Base-by-base conservation (phyloP, 2,113 vertebrate species). In the Opisthocomus hoazin region DNA sequence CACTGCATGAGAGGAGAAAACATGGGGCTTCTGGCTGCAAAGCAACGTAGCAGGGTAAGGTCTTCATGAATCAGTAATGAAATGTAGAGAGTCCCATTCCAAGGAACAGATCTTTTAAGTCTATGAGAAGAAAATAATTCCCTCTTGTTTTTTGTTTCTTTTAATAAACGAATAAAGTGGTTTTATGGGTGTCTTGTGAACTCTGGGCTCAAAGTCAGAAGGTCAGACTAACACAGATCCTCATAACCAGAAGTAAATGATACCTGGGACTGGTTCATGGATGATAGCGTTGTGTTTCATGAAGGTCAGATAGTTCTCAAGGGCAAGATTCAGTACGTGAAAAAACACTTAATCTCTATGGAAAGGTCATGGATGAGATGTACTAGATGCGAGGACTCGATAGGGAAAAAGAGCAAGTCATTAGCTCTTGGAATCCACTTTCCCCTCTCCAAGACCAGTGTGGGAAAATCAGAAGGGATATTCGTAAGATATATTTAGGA, bases 51-150 rank as follows among this genome's bases (percentile, higher is more conserved):
- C 61, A 60, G 57, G 64, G 16, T 69, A 88, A 61, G 63, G 56
- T 86, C 37, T 83, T 95, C 37, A 71, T 81, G 87, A 96, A 92
- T 93, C 61, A 69, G 57, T 93, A 90, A 91, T 68, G 77, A 91
- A 88, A 73, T 73, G 24, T 32, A 58, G 73, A 5, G 65, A 91
- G 64, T 92, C 46, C 77, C 48, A 60, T 86, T 92, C 79, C 68
- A 87, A 92, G 90, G 80, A 87, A 50, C 48, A 50, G 29, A 73
- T 87, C 69, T 89, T 89, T 68, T 64, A 75, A 41, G 57, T 76
- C 26, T 81, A 0, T 36, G 36, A 87, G 80, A 81, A 95, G 39
- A 84, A 93, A 83, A 65, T 34, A 80, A 81, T 60, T 83, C 34
- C 14, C 50, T 82, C 0, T 0, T 30, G 22, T 57, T 84, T 76